Evolutionary conservation across 2,797 vertebrate genomes (phyloP).

Genomic region (Apogon talboti): DNA sequence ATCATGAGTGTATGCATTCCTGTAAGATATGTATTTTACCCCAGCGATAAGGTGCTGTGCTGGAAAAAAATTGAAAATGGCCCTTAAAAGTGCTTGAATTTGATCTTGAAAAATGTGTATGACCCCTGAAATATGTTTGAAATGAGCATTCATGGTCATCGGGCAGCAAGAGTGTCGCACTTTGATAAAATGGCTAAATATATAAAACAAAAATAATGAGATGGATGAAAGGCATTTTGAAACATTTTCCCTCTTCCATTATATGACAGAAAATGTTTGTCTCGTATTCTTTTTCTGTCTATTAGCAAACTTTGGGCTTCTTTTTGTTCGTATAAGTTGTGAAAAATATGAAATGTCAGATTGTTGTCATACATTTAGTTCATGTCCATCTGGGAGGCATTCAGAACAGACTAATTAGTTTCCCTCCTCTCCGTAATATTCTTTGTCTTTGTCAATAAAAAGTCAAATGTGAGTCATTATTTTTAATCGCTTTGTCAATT

Average conservation of each 20-base stretch:
- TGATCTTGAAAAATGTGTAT: too few relatives aligned
- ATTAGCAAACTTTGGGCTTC: constrained; percentile 25
- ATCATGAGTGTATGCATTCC: too few relatives aligned
- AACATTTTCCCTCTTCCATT: neutral
- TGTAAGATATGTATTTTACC: too few relatives aligned
- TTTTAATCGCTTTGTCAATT: constrained; percentile 39
- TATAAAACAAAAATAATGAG: neutral
- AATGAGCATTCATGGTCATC: too few relatives aligned
- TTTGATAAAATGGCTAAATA: neutral
- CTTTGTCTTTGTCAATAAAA: constrained; percentile 7
- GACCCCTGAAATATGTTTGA: too few relatives aligned
- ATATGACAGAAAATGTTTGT: constrained; percentile 4
- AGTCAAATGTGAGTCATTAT: constrained; percentile 35
- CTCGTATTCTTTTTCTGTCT: neutral
- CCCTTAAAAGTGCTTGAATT: too few relatives aligned
- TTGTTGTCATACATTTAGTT: constrained; percentile 32
- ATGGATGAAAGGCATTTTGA: neutral
- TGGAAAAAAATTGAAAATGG: too few relatives aligned
- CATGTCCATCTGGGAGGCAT: constrained; percentile 26
- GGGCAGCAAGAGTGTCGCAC: too few relatives aligned
- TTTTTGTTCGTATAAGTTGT: constrained; percentile 30
- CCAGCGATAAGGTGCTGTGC: too few relatives aligned
- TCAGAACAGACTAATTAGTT: neutral
- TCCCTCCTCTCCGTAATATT: constrained; percentile 1
- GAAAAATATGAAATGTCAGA: constrained; percentile 53